Evolutionary conservation across 2,797 vertebrate genomes (phyloP).

Genomic region (Sebastes miniatus): DNA sequence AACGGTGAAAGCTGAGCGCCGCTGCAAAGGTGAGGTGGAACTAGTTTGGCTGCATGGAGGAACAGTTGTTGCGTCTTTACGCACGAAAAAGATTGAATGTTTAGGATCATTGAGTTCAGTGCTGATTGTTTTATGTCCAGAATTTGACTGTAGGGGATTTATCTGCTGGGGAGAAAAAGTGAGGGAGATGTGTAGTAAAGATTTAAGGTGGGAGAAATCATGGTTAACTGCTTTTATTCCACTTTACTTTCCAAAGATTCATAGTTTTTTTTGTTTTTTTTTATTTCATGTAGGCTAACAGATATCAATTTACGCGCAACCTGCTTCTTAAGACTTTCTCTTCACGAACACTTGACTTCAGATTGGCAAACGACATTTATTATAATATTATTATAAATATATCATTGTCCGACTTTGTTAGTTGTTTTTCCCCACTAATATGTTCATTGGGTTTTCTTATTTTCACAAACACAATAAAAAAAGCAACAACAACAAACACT

Average conservation of each 20-base stretch:
- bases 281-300: neutral
- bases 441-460: no score
- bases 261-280: neutral
- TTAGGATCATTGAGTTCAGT: neutral
- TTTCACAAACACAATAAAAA: no score
- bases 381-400: neutral
- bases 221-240: neutral
- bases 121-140: neutral
- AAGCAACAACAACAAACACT: no score
- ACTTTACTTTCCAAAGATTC: neutral
- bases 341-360: neutral
- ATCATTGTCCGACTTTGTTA: neutral
- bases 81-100: neutral
- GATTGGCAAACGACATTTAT: no score
- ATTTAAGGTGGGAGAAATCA: neutral
- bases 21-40: constrained; percentile 66
- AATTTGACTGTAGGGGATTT: neutral
- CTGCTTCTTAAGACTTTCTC: neutral
- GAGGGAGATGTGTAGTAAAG: neutral
- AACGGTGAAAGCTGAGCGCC: constrained; percentile 5
- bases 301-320: neutral
- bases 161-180: neutral
- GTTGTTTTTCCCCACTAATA: no score
- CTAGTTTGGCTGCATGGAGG: neutral
- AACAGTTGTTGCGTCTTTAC: neutral